Conservation (phyloP, 2,797 vertebrate species). For the Bovichtus variegatus region DNA sequence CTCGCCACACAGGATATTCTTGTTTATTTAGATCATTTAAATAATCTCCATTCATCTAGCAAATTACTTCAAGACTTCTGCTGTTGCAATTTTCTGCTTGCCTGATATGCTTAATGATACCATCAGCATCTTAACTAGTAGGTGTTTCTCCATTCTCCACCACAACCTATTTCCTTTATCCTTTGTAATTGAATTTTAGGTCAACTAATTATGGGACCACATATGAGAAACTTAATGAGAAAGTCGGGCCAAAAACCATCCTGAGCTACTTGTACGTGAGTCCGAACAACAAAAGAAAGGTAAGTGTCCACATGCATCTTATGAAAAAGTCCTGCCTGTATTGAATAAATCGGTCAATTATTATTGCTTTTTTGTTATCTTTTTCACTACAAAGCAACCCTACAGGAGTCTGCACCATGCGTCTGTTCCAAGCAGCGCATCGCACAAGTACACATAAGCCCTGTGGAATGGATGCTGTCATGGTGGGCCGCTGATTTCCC, state of each 20-base stretch:
- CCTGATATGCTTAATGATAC: conserved; percentile 77
- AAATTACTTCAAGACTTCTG: conserved; percentile 78
- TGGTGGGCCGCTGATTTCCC: conserved; percentile 66
- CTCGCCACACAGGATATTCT: conserved; percentile 44
- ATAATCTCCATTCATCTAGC: conserved; percentile 73
- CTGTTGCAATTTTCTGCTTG: conserved; percentile 80
- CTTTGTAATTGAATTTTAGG: conserved; percentile 86
- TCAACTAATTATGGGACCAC: conserved; percentile 97
- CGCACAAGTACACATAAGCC: conserved; percentile 61
- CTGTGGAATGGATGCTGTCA: conserved; percentile 70
- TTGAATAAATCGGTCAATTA: conserved; percentile 25
- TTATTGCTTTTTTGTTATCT: conserved; percentile 21
- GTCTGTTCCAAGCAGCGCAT: conserved; percentile 32
- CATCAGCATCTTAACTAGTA: conserved; percentile 71
- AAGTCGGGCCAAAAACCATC: conserved; percentile 93
- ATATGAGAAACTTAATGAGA: conserved; percentile 95
- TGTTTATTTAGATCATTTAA: conserved; percentile 74
- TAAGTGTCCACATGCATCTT: conserved; percentile 69
- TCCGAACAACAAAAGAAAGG: conserved; percentile 96
- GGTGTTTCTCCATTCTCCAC: conserved; percentile 41
- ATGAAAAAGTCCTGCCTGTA: not conserved
- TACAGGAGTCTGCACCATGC: conserved; percentile 29
- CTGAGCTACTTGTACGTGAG: conserved; percentile 96
- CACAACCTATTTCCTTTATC: conserved; percentile 57
- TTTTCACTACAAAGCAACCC: conserved; percentile 36